These are phyloP conservation scores for Nemapogon koenigi DNA, from an alignment of 2,888 invertebrate species.

Conservation along the genomic window DNA sequence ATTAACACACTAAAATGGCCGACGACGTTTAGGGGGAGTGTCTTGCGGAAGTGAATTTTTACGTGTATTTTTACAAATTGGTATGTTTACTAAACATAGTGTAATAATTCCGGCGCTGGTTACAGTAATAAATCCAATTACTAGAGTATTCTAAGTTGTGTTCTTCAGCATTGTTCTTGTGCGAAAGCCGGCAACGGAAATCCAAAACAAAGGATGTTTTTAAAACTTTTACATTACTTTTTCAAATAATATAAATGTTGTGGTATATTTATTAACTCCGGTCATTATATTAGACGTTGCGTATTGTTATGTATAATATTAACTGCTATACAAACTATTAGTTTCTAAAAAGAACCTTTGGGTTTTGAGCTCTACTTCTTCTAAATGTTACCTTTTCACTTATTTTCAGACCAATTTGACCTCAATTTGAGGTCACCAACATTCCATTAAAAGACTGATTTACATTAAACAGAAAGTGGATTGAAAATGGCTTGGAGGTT, in stretches of 20 bases:
- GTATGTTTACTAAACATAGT: conserved; percentile 12
- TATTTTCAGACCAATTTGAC: conserved; percentile 29
- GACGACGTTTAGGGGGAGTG: conserved; percentile 64
- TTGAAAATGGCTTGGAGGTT: conserved; percentile 89
- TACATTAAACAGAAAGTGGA: conserved; percentile 27
- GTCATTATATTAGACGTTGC: conserved; percentile 7
- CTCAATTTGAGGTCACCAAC: conserved; percentile 29
- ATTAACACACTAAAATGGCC: conserved; percentile 37
- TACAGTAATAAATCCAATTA: conserved; percentile 3
- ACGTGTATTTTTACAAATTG: conserved; percentile 17
- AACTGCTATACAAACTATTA: too few relatives aligned
- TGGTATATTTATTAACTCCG: background rate
- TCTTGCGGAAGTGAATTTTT: conserved; percentile 43
- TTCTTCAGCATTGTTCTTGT: conserved; percentile 41
- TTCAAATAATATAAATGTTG: conserved; percentile 16
- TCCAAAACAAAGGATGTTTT: conserved; percentile 58
- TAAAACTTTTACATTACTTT: conserved; percentile 22
- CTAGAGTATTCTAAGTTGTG: conserved; percentile 10
- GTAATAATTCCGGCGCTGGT: background rate
- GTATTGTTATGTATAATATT: too few relatives aligned
- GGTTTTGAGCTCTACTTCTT: too few relatives aligned
- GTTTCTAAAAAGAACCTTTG: too few relatives aligned
- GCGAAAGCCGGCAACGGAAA: conserved; percentile 40
- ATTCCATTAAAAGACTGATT: conserved; percentile 58
- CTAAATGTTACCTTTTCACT: conserved; percentile 15